These are phyloP conservation scores for Sclerodermus sp. DNA, from an alignment of 2,888 invertebrate species.

Conservation along the genomic window DNA sequence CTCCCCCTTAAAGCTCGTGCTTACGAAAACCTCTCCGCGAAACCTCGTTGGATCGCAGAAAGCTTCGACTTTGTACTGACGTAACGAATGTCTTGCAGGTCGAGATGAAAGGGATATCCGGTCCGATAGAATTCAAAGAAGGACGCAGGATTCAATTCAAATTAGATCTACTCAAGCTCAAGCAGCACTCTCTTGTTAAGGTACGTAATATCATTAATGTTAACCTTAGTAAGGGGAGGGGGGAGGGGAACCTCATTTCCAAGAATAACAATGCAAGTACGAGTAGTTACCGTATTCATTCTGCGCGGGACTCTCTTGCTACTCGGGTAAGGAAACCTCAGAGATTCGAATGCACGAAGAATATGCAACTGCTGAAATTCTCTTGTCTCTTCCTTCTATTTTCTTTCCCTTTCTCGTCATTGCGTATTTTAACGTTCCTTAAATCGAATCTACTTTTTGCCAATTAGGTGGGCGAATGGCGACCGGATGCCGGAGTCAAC, in stretches of 20 bases:
- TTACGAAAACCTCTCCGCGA: background rate
- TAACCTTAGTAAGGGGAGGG: too few relatives aligned
- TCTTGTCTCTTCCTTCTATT: background rate
- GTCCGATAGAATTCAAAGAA: slow-evolving; percentile 79
- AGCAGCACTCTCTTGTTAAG: slow-evolving; percentile 73
- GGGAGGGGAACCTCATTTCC: too few relatives aligned
- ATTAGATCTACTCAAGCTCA: slow-evolving; percentile 73
- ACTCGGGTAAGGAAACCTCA: too few relatives aligned
- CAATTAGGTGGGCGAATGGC: slow-evolving; percentile 71
- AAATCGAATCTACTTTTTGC: background rate
- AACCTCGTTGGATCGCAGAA: too few relatives aligned
- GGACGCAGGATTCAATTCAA: slow-evolving; percentile 75
- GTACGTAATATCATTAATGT: slow-evolving; percentile 34
- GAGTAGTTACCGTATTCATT: too few relatives aligned
- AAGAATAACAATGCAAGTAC: too few relatives aligned
- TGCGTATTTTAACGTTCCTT: background rate
- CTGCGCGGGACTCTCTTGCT: too few relatives aligned
- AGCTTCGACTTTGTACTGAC: slow-evolving; percentile 1
- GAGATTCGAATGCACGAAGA: too few relatives aligned
- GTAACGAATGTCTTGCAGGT: slow-evolving; percentile 61
- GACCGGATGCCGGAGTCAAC: slow-evolving; percentile 68
- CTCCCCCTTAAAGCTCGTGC: slow-evolving; percentile 2
- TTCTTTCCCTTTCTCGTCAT: background rate
- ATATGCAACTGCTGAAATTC: too few relatives aligned
- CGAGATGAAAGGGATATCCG: slow-evolving; percentile 78